Conservation (phyloP, 2,797 vertebrate species). For the Hemitrygon akajei region DNA sequence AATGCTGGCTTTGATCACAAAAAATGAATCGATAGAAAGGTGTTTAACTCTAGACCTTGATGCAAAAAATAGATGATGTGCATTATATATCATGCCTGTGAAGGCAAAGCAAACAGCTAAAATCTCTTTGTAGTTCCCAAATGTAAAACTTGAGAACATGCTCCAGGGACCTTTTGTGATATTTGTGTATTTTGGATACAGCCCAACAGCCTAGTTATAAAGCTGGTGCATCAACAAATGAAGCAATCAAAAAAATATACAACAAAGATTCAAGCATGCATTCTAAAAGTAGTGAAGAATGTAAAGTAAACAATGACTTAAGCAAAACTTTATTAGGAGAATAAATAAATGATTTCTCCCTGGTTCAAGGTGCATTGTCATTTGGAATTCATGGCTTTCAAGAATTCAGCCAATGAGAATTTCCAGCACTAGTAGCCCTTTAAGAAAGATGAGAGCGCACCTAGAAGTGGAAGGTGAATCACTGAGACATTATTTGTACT, state of each 20-base stretch:
- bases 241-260: conserved; percentile 29
- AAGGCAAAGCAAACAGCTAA: not conserved
- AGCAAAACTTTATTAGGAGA: not conserved
- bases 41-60: not conserved
- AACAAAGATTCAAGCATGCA: conserved; percentile 24
- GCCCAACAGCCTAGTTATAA: not conserved
- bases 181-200: conserved; percentile 27
- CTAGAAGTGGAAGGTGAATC: not conserved
- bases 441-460: not conserved
- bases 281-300: not conserved
- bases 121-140: not conserved
- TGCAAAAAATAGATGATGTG: not conserved
- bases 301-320: not conserved
- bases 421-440: not conserved
- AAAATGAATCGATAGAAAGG: not conserved
- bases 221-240: conserved; percentile 17
- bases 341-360: not conserved
- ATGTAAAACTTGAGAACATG: not conserved
- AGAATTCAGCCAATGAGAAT: not conserved
- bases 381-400: conserved; percentile 4
- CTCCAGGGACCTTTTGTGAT: not conserved
- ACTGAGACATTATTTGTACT: not conserved
- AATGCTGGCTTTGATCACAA: too few relatives aligned
- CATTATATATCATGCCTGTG: not conserved
- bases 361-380: not conserved